Base-by-base conservation (phyloP, 2,797 vertebrate species). In the Lates japonicus region DNA sequence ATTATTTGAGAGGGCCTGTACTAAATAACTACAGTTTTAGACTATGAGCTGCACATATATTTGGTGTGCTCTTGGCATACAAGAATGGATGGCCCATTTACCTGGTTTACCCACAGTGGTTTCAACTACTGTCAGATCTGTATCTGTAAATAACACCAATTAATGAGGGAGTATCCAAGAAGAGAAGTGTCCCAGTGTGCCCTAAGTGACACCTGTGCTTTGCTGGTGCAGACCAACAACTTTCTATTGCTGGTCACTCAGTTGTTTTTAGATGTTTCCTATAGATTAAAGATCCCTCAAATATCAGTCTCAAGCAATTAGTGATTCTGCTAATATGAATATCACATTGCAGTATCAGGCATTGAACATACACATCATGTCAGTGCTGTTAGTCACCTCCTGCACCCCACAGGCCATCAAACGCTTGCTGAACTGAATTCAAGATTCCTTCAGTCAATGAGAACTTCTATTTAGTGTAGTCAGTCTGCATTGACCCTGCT, bases 371-470 rank as follows among this genome's bases (percentile, higher is more conserved):
- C 71, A 66, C 35, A 44, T 51, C 46, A 51, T 63, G 4, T 57
- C 12, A 75, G 29, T 44, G 20, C n/a, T 20, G 6, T 25, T 51
- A 20, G 14, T 37, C 39, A 66, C 33, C 22, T 59, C 19, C 5
- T 3, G 20, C 33, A n/a, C 10, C 0, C 25, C 1, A 29, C 61
- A 59, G 63, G 76, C 52, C 33, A 39, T 57, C 33, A 70, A 75
- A 58, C 13, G 14, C 55, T 57, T 55, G 25, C 41, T 59, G 10
- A 13, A 73, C 54, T 55, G 11, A 70, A 60, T 22, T 60, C 48
- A 48, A 39, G 57, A 20, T 55, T 46, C 1, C 37, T 33, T 58
- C 41, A 58, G 74, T 83, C 49, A 67, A 67, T 73, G 8, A 17
- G 2, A 60, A 48, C 13, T 5, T 65, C 51, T 74, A 16, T 52